Percentiles rank a stretch among this genome's conserved stretches.
These are phyloP conservation scores for Lamellibrachia columna DNA, from an alignment of 2,888 invertebrate genomes.

Conservation along the genomic window DNA sequence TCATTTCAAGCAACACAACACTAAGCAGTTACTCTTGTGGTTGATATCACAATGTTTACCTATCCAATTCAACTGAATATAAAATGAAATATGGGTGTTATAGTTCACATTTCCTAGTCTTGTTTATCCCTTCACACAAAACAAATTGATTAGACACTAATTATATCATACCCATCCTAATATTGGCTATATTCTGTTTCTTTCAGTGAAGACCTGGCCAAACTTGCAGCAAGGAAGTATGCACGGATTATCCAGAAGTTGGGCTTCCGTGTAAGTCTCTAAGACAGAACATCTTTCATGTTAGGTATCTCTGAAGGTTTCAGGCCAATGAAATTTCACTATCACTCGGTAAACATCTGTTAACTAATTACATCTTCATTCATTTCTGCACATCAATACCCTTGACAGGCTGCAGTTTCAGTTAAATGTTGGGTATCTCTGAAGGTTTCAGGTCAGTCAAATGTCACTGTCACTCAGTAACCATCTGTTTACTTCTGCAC, in stretches of 20 bases:
- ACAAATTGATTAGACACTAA: not conserved
- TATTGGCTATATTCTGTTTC: not conserved
- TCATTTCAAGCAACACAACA: too few species aligned
- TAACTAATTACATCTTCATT: not conserved
- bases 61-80: not conserved
- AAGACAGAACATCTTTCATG: not conserved
- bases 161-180: not conserved
- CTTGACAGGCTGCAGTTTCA: too few species aligned
- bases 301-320: not conserved
- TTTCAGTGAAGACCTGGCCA: constrained; percentile 78
- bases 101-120: not conserved
- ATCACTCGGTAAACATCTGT: not conserved
- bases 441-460: too few species aligned
- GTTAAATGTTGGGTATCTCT: too few species aligned
- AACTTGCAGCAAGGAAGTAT: constrained; percentile 82
- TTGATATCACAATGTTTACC: not conserved
- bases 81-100: too few species aligned
- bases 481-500: too few species aligned
- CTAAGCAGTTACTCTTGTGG: too few species aligned
- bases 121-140: not conserved
- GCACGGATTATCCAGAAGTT: constrained; percentile 84
- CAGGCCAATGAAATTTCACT: not conserved
- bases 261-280: constrained; percentile 74
- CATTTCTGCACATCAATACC: too few species aligned
- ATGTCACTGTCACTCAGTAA: too few species aligned